Evolutionary conservation across 2,888 invertebrate genomes (phyloP), one percentile per base, ranked within the genome.

Genomic region (Xestia xanthographa): DNA sequence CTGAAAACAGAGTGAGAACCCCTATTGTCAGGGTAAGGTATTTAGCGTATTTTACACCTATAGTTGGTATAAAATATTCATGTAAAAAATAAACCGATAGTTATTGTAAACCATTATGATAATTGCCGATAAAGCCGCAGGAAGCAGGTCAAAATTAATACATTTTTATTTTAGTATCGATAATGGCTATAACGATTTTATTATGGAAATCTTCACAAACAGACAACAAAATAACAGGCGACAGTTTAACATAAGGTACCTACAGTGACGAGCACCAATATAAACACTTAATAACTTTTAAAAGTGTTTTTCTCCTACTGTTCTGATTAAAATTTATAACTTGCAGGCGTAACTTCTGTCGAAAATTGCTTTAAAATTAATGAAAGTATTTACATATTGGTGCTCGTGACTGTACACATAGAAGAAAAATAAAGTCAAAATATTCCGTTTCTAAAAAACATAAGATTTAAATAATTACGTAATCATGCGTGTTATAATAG

Each of bases 401-500:
- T 34, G 3, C 2, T 34, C 34, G 41, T 41, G 41, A 38, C 38
- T 34, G 9, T 41, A 41, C 0, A 14, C 26, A 41, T 41, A 14
- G 6, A 63, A 29, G 0, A 48, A 34, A 14, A 58, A 72, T 48
- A 22, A 38, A 63, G 17, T 11, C 14, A 14, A 69, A 68, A 29
- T 56, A 77, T 62, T 56, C 9, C 1, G 60, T 38, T n/a, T 56
- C 50, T 20, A 56, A 63, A 60, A 68, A 29, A 73, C 60, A 50
- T n/a, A 11, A 22, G 0, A 72, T 67, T 70, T 45, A 63, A 75
- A 69, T 66, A 62, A 77, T 77, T 60, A 60, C 72, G 74, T 80
- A 72, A 83, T 11, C 65, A 63, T 65, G 72, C 67, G 76, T 75
- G 66, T 73, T 65, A 71, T 65, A 29, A 62, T 62, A 72, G 67